phyloP scores from a whole-genome alignment of 2,113 vertebrate genomes.

The Barbus barbus region DNA sequence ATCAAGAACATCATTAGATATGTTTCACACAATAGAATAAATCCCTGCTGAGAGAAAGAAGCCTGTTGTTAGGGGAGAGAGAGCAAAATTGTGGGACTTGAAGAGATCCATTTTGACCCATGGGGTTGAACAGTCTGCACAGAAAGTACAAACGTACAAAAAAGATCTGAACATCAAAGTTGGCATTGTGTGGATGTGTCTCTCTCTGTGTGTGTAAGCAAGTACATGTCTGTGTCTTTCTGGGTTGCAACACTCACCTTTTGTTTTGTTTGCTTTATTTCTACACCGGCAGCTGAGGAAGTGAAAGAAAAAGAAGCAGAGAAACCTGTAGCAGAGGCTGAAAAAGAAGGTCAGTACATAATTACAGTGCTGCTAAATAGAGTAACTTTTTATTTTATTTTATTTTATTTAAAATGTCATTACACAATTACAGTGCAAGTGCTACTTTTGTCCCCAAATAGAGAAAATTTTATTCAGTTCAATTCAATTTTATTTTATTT shows the following conservation, averaged over 20 bases:
- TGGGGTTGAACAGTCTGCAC: constrained; percentile 18
- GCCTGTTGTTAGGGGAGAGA: constrained; percentile 6
- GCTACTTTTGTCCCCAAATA: no score
- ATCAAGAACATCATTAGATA: constrained; percentile 35
- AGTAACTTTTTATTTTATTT: not conserved
- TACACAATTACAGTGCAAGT: not conserved
- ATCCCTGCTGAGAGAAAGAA: constrained; percentile 41
- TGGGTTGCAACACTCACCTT: constrained; percentile 13
- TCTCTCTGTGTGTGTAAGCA: not conserved
- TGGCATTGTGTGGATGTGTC: not conserved
- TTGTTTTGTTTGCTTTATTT: constrained; percentile 16
- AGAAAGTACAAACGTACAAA: constrained; percentile 21
- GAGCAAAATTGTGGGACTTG: constrained; percentile 19
- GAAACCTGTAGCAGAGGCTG: constrained; percentile 5
- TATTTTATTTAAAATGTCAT: not conserved
- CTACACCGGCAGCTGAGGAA: not conserved
- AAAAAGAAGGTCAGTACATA: constrained; percentile 43
- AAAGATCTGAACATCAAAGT: constrained; percentile 28
- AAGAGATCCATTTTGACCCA: constrained; percentile 31
- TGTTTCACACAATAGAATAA: constrained; percentile 35
- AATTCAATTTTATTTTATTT: no score
- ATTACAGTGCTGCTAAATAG: not conserved
- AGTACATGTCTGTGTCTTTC: not conserved
- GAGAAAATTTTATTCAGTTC: no score
- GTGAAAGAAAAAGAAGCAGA: constrained; percentile 30